Conservation (phyloP, 23 tunicate genomes). For the Ascidia mentula region DNA sequence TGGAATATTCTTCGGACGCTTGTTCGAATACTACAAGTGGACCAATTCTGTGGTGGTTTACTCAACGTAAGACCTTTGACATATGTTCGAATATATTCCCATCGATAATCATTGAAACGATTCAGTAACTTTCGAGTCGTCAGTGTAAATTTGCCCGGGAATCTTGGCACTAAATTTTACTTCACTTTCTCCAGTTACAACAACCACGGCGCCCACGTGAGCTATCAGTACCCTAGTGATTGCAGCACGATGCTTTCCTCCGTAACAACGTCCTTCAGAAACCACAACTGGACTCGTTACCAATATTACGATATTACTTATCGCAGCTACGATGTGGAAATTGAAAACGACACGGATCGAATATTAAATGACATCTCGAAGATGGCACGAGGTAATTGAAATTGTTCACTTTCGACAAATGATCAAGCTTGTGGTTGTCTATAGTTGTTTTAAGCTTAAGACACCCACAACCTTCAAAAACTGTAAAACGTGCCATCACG, state of each 20-base stretch:
- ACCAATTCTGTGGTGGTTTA: conserved; percentile 54
- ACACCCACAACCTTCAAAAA: no score
- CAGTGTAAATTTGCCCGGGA: no score
- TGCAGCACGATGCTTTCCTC: conserved; percentile 51
- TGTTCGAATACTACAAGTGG: conserved; percentile 58
- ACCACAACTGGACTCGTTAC: conserved; percentile 21
- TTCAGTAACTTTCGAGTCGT: no score
- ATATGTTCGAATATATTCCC: no score
- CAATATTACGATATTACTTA: conserved; percentile 21
- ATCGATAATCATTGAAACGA: no score
- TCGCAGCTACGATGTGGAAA: conserved; percentile 18
- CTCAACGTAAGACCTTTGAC: conserved; percentile 41
- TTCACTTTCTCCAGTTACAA: conserved; percentile 40
- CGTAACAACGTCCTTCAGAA: conserved; percentile 23
- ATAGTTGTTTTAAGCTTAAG: no score
- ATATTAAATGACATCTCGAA: conserved; percentile 19
- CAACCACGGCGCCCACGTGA: conserved; percentile 70
- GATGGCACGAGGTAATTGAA: conserved; percentile 14
- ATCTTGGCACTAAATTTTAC: no score
- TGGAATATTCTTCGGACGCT: conserved; percentile 33
- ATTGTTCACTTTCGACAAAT: no score
- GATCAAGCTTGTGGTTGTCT: no score
- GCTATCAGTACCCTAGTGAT: conserved; percentile 44
- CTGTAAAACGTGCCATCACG: no score
- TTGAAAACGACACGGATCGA: conserved; percentile 23